Conservation (phyloP, 2,113 vertebrate genomes). For the Andinoacara biseriatus region DNA sequence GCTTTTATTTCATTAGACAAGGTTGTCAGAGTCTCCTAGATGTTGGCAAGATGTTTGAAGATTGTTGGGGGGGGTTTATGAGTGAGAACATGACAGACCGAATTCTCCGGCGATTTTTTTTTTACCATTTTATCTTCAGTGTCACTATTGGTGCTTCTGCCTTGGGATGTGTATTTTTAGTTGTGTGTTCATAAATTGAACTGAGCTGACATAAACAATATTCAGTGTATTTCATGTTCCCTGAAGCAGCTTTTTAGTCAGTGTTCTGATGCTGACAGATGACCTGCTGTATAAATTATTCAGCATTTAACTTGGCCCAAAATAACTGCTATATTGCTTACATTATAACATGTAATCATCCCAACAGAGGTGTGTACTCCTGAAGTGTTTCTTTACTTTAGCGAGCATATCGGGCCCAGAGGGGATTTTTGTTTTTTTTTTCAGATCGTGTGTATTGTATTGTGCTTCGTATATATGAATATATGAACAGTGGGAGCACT, state of each 20-base stretch:
- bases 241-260: constrained; percentile 17
- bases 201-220: constrained; percentile 34
- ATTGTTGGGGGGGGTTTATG: neutral
- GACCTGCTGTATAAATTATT: constrained; percentile 38
- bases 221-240: constrained; percentile 4
- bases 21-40: neutral
- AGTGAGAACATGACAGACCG: neutral
- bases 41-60: neutral
- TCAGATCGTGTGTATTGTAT: neutral
- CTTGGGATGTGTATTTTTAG: constrained; percentile 35
- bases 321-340: constrained; percentile 7
- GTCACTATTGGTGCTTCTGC: neutral
- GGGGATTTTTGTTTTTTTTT: too few relatives aligned
- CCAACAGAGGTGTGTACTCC: neutral
- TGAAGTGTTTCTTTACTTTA: neutral
- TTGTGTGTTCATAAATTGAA: constrained; percentile 30
- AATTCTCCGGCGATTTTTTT: neutral
- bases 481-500: neutral
- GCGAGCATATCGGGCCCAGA: neutral
- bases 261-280: constrained; percentile 4
- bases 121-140: neutral
- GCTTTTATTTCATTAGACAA: neutral
- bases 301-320: constrained; percentile 15
- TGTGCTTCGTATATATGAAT: neutral
- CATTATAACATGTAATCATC: neutral